Evolutionary conservation across 23 tunicate species (phyloP).

Genomic region (Halocynthia aurantium): DNA sequence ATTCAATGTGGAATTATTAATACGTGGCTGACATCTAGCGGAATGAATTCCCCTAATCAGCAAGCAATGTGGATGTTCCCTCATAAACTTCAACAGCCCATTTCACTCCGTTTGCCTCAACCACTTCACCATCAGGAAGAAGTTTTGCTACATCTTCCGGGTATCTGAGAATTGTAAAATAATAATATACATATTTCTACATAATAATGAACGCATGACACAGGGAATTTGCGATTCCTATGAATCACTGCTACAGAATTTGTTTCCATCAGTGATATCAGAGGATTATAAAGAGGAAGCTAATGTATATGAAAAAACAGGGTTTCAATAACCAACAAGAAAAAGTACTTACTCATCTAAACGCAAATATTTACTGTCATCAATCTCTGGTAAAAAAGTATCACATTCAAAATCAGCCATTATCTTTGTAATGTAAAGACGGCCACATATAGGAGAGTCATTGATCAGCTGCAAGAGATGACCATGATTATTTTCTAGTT

Average conservation of each 20-base stretch:
- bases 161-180: conserved; percentile 7
- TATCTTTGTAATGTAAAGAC: conserved; percentile 48
- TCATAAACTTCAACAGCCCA: conserved; percentile 84
- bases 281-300: neutral
- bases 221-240: too few relatives aligned
- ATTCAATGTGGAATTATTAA: too few relatives aligned
- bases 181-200: neutral
- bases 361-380: conserved; percentile 16
- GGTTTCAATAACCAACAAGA: neutral
- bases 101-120: conserved; percentile 55
- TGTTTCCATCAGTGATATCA: neutral
- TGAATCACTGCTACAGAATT: too few relatives aligned
- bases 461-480: conserved; percentile 36
- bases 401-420: conserved; percentile 76
- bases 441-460: conserved; percentile 71
- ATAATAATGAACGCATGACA: too few relatives aligned
- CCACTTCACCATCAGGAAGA: conserved; percentile 18
- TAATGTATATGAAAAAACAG: neutral
- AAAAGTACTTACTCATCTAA: conserved; percentile 21
- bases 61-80: too few relatives aligned
- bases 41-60: too few relatives aligned
- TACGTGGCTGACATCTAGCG: too few relatives aligned
- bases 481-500: too few relatives aligned
- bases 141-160: conserved; percentile 7
- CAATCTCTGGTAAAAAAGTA: conserved; percentile 52